Evolutionary conservation across 2,797 vertebrate genomes (phyloP), one percentile per base, ranked within the genome.

Genomic region (Esox lucius): DNA sequence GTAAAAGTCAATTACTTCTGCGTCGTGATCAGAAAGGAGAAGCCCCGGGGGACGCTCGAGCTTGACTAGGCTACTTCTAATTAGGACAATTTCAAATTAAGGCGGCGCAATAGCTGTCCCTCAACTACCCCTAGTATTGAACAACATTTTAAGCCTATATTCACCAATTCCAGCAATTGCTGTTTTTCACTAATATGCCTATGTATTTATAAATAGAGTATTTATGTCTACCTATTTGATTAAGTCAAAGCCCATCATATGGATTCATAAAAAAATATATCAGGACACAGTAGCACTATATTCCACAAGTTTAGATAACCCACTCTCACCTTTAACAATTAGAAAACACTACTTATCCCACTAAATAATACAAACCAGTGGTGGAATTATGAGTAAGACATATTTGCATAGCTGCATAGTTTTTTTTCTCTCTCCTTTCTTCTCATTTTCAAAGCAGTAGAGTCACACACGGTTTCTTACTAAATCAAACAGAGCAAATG

Each of bases 1-100:
- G 84, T 90, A 89, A 91, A 93, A 94, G 91, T 93, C 90, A 86
- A 92, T 94, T 94, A 92, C 90, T 94, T 93, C 93, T 93, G 91
- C 90, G 71, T 87, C 66, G 42, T 93, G 93, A 93, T 93, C 92
- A 92, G 89, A 93, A 86, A 88, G 81, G 77, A 84, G 42, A 84
- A 82, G 80, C 90, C 81, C 79, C 82, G 39, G 91, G 90, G 86
- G 86, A 86, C 83, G 78, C 84, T 87, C 87, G 76, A 86, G 86
- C 87, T 78, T 78, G 73, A 76, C 78, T 84, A 84, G 81, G 12
- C 9, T 46, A 46, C 42, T 79, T 87, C 85, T 91, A 91, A 93
- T 93, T 91, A 93, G 84, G 84, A 84, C 73, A 78, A 80, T 88
- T 89, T 89, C 78, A 80, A 85, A 83, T 84, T 81, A 81, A 31